These are phyloP conservation scores for Xyliphius kryptos DNA, from an alignment of 2,113 vertebrate species.

Conservation along the genomic window DNA sequence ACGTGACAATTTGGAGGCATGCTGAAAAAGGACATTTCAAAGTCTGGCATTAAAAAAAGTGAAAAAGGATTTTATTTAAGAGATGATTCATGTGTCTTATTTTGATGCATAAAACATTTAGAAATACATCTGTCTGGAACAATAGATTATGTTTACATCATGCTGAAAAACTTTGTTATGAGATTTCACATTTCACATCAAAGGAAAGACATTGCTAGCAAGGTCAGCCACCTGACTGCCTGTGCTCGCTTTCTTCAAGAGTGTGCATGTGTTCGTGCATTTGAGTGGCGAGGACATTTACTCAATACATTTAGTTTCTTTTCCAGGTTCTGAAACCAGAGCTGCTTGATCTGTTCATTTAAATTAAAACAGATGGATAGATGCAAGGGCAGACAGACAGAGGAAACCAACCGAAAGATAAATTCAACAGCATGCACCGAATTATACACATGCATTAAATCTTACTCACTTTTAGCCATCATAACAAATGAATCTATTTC, in stretches of 20 bases:
- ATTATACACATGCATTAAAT: not conserved
- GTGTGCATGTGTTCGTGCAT: slow-evolving; percentile 6
- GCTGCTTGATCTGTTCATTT: slow-evolving; percentile 2
- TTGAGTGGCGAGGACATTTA: slow-evolving; percentile 8
- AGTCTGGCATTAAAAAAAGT: too few relatives aligned
- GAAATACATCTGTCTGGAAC: slow-evolving; percentile 27
- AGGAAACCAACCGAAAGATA: not conserved
- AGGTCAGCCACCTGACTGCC: slow-evolving; percentile 13
- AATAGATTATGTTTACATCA: slow-evolving; percentile 28
- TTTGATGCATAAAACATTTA: slow-evolving; percentile 13
- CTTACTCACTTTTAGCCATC: too few relatives aligned
- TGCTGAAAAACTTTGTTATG: slow-evolving; percentile 24
- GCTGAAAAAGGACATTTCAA: too few relatives aligned
- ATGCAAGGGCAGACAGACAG: slow-evolving; percentile 22
- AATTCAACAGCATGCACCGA: too few relatives aligned
- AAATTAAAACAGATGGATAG: slow-evolving; percentile 25
- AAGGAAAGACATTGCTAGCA: slow-evolving; percentile 22
- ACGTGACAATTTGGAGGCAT: too few relatives aligned
- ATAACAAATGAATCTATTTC: too few relatives aligned
- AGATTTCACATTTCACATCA: slow-evolving; percentile 23
- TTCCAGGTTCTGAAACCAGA: too few relatives aligned
- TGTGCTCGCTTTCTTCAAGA: not conserved
- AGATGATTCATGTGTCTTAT: not conserved
- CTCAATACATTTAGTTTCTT: slow-evolving; percentile 3
- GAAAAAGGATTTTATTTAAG: too few relatives aligned